Conservation (phyloP, 2,113 vertebrate species). For the Peromyscus californicus region DNA sequence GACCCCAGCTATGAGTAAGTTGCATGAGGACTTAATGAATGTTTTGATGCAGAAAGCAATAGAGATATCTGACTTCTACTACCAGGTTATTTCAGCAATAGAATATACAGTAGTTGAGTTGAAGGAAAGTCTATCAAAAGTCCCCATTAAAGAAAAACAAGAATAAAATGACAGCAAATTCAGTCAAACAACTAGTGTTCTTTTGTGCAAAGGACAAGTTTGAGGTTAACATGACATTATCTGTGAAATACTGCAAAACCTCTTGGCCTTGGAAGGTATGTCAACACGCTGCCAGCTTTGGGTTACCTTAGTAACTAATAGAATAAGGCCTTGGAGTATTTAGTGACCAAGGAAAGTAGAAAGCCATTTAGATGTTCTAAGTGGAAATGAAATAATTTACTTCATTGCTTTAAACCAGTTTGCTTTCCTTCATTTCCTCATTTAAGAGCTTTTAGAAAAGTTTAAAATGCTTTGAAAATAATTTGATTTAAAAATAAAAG, state of each 20-base stretch:
- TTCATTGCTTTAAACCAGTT: constrained; percentile 38
- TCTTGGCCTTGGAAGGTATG: constrained; percentile 87
- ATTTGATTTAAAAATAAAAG: constrained; percentile 55
- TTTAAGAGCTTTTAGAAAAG: constrained; percentile 40
- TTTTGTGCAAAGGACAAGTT: constrained; percentile 77
- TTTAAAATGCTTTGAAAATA: constrained; percentile 43
- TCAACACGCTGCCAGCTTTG: constrained; percentile 84
- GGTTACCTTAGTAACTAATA: constrained; percentile 89
- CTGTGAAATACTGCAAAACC: constrained; percentile 83
- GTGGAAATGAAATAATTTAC: constrained; percentile 75
- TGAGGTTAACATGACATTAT: constrained; percentile 85
- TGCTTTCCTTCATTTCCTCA: constrained; percentile 53
- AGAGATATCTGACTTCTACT: constrained; percentile 34
- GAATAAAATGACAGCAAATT: constrained; percentile 72
- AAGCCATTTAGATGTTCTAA: constrained; percentile 81
- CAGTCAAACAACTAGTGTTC: constrained; percentile 76
- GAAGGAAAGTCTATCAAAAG: constrained; percentile 41
- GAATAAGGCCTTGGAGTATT: constrained; percentile 82
- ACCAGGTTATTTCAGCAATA: constrained; percentile 18
- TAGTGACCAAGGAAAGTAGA: constrained; percentile 84
- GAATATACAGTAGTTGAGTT: constrained; percentile 33
- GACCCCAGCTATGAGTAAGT: not conserved
- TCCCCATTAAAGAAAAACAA: constrained; percentile 55
- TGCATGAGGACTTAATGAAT: constrained; percentile 33
- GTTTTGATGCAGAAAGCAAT: constrained; percentile 27